phyloP scores from a whole-genome alignment of 2,113 vertebrate genomes.

The Chlorodrepanis virens region DNA sequence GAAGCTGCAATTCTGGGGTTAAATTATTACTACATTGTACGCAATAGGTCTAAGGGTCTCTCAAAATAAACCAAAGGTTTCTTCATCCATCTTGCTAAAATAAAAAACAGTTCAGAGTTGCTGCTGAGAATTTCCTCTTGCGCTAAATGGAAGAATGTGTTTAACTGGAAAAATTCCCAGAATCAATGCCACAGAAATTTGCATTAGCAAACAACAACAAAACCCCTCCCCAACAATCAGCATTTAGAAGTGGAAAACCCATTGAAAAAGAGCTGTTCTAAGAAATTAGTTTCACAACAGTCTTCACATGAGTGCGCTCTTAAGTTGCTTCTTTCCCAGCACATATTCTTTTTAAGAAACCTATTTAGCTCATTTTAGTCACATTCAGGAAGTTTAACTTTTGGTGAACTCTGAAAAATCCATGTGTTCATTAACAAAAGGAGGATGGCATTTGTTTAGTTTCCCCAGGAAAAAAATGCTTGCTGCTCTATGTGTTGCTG shows the following conservation, averaged over 20 bases:
- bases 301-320: not conserved
- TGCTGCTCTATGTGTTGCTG: constrained; percentile 12
- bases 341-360: not conserved
- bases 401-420: constrained; percentile 42
- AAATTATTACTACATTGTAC: not conserved
- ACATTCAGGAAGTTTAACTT: constrained; percentile 9
- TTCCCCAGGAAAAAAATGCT: not conserved
- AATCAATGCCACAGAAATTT: constrained; percentile 56
- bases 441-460: not conserved
- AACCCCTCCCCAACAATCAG: not conserved
- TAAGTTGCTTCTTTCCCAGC: not conserved
- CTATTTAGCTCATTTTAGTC: not conserved
- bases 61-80: constrained; percentile 3
- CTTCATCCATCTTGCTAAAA: not conserved
- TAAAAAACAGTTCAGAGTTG: not conserved
- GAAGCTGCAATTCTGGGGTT: not conserved
- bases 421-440: constrained; percentile 4
- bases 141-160: constrained; percentile 45
- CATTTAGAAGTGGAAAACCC: constrained; percentile 29
- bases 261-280: constrained; percentile 5
- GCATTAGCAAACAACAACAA: constrained; percentile 6
- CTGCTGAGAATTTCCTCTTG: constrained; percentile 15
- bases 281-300: constrained; percentile 38
- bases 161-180: constrained; percentile 50
- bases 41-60: not conserved